Base-by-base conservation (phyloP, 2,888 invertebrate genomes). In the Halictus quadricinctus region DNA sequence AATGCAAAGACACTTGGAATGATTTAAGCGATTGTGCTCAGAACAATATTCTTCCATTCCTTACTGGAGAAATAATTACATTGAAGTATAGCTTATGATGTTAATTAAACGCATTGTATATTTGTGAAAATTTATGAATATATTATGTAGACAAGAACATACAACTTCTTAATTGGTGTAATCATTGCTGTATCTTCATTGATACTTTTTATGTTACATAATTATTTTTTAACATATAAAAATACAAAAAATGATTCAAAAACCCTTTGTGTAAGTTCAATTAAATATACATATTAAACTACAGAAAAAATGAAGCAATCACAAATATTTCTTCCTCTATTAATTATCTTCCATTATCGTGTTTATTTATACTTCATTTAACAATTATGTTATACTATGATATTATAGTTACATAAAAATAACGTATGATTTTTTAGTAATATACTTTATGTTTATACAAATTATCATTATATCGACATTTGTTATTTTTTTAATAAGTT, bases 71-170 rank as follows among this genome's bases (percentile, higher is more conserved):
- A 70, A 64, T 46, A 70, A 81, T 60, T 86, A 72, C 72, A 81
- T 86, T 81, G 80, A 81, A 73, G 25, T 85, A 54, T 84, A 87
- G 79, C 70, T 87, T 79, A 60, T 77, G n/a, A 85, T 81, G 78
- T 81, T 87, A 84, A 80, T 82, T 85, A 79, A n/a, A 72, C 84
- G 76, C 79, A 84, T 87, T 87, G 87, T 87, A 86, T 79, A 87
- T 87, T 84, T 87, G 76, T 79, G 79, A 76, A 81, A 76, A 80
- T 80, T 74, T 76, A 87, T 80, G 80, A 85, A 82, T 82, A 88
- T 87, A 87, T 86, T 80, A 86, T 78, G 54, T 83, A 86, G 80
- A 77, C 79, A 78, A 83, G 60, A 80, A 64, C 73, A 83, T 46
- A 60, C 46, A 79, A 76, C 13, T 76, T 75, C 78, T 85, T 84